Percentiles rank a stretch among this genome's conserved stretches.
phyloP scores from a whole-genome alignment of 2,888 invertebrate genomes.

The Hirtodrosophila trivittata region DNA sequence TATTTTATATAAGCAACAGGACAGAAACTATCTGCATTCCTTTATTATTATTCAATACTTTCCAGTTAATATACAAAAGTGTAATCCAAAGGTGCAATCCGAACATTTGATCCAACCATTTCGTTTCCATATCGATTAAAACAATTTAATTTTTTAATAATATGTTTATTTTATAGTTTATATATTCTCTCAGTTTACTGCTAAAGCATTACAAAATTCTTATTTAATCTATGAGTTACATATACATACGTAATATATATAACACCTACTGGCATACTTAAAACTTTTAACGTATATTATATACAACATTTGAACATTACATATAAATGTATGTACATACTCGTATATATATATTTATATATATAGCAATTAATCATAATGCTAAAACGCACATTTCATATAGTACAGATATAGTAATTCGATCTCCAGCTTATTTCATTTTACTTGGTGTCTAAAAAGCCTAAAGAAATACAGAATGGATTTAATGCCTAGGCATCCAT shows the following conservation, averaged over 20 bases:
- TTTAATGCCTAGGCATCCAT: constrained; percentile 28
- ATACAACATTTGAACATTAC: constrained; percentile 21
- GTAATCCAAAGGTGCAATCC: no score
- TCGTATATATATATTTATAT: constrained; percentile 30
- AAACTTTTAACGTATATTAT: constrained; percentile 12
- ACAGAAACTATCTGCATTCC: no score
- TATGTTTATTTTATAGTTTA: constrained; percentile 37
- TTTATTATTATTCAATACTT: no score
- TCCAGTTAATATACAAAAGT: no score
- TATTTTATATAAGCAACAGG: no score
- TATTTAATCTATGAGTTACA: constrained; percentile 54
- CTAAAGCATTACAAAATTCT: constrained; percentile 70
- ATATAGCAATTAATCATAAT: constrained; percentile 35
- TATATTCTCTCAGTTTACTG: constrained; percentile 48
- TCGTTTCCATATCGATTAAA: not conserved
- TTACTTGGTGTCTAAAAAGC: constrained; percentile 22
- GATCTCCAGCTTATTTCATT: constrained; percentile 24
- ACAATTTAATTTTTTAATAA: constrained; percentile 23
- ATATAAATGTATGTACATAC: constrained; percentile 52
- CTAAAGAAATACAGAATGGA: constrained; percentile 32
- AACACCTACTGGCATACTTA: constrained; percentile 55
- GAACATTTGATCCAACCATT: no score
- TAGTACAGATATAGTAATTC: constrained; percentile 26
- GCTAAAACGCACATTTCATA: constrained; percentile 69
- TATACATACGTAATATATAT: constrained; percentile 22